Conservation (phyloP, 2,888 invertebrate species). For the Mactromeris polynyma region DNA sequence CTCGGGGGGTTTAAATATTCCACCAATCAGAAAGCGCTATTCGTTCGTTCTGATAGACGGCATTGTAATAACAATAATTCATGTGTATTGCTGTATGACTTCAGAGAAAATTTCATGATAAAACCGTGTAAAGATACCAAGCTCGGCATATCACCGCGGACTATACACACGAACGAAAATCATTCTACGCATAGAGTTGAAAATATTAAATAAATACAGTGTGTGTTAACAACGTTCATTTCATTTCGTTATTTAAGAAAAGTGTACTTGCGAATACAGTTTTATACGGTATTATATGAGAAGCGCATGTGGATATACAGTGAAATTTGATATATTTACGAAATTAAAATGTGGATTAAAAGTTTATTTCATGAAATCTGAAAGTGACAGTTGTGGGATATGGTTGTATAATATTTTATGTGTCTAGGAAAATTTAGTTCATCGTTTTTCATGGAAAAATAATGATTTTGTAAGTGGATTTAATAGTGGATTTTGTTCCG, state of each 20-base stretch:
- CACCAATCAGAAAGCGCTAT: conserved; percentile 68
- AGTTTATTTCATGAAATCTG: neutral
- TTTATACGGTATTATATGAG: neutral
- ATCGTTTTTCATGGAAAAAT: neutral
- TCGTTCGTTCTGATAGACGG: conserved; percentile 71
- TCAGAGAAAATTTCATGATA: conserved; percentile 55
- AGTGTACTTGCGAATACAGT: neutral
- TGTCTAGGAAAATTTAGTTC: neutral
- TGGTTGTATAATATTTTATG: neutral
- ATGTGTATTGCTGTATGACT: conserved; percentile 70
- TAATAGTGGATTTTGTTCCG: conserved; percentile 17
- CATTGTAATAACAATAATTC: conserved; percentile 75
- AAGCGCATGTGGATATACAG: conserved; percentile 12
- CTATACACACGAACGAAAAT: conserved; percentile 43
- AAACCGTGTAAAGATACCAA: conserved; percentile 56
- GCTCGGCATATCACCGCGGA: conserved; percentile 53
- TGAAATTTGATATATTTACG: conserved; percentile 22
- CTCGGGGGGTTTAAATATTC: conserved; percentile 67
- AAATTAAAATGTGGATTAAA: conserved; percentile 4
- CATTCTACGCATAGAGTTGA: conserved; percentile 1
- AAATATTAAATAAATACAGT: neutral
- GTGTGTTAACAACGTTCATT: neutral
- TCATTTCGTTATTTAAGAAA: neutral
- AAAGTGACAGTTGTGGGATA: conserved; percentile 27
- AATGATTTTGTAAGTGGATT: conserved; percentile 15